Percentiles rank a stretch among this genome's conserved stretches.
These are phyloP conservation scores for Trematocara nigrifrons DNA, from an alignment of 2,113 vertebrate species.

Conservation along the genomic window DNA sequence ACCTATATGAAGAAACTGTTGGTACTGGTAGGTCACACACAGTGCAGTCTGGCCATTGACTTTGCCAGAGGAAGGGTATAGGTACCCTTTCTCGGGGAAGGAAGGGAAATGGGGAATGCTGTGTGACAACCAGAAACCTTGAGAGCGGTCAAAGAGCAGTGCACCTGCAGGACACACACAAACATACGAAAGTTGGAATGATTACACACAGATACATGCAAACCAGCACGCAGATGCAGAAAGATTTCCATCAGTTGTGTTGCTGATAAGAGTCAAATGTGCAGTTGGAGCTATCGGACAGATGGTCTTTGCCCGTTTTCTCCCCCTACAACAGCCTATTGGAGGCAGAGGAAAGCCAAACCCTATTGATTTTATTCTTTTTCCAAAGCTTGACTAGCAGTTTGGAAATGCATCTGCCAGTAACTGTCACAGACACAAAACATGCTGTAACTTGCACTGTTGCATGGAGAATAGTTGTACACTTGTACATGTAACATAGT, in stretches of 20 bases:
- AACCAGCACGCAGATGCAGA: neutral
- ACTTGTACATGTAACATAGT: neutral
- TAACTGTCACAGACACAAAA: neutral
- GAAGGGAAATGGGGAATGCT: slow-evolving; percentile 87
- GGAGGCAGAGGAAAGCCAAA: neutral
- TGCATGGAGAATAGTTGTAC: neutral
- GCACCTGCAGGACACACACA: slow-evolving; percentile 70
- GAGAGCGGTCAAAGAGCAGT: slow-evolving; percentile 79
- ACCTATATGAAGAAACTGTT: slow-evolving; percentile 81
- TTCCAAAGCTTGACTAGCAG: neutral
- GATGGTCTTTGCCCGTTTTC: slow-evolving; percentile 48
- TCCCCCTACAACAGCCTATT: neutral
- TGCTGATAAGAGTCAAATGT: slow-evolving; percentile 25
- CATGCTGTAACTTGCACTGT: neutral
- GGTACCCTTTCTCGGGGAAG: slow-evolving; percentile 77
- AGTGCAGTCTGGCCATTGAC: slow-evolving; percentile 79
- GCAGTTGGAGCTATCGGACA: slow-evolving; percentile 29
- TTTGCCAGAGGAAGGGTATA: slow-evolving; percentile 80
- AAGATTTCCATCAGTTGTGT: neutral
- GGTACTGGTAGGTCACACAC: slow-evolving; percentile 81
- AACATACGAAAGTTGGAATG: neutral
- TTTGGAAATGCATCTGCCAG: neutral
- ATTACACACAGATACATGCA: neutral
- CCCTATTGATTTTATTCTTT: neutral
- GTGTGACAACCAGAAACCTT: slow-evolving; percentile 90